Conservation (phyloP, 2,888 invertebrate genomes). For the Digitonthophagus gazella region DNA sequence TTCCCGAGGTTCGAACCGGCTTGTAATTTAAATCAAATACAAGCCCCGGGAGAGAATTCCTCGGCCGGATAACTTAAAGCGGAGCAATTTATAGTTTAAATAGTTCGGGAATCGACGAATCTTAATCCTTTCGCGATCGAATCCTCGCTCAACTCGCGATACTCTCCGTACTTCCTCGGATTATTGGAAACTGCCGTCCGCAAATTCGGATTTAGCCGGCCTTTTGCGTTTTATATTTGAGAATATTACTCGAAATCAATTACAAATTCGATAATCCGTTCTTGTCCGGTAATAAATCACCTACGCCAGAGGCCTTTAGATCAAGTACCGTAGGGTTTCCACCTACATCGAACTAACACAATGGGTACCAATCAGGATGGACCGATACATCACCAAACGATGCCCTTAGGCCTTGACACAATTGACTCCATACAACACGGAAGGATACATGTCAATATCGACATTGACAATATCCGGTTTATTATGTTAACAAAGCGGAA, state of each 20-base stretch:
- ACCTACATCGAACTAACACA: background rate
- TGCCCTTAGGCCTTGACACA: background rate
- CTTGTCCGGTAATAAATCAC: no score
- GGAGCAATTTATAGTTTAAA: conserved; percentile 22
- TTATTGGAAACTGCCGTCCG: background rate
- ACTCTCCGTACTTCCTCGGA: background rate
- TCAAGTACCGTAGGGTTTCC: no score
- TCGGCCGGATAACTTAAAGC: conserved; percentile 12
- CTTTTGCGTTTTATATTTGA: no score
- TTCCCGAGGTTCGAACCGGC: conserved; percentile 1
- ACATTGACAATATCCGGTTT: no score
- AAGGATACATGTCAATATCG: background rate
- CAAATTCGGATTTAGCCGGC: no score
- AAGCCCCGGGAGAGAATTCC: conserved; percentile 2
- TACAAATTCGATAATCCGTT: no score
- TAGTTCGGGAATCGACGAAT: conserved; percentile 10
- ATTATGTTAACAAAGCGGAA: no score
- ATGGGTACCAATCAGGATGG: background rate
- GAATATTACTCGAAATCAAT: no score
- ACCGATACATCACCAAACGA: background rate
- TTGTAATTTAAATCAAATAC: conserved; percentile 26
- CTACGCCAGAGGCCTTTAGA: no score
- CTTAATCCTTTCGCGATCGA: background rate
- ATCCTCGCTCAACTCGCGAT: background rate
- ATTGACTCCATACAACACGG: background rate